phyloP scores from a whole-genome alignment of 2,113 vertebrate species.

The Triplophysa dalaica region DNA sequence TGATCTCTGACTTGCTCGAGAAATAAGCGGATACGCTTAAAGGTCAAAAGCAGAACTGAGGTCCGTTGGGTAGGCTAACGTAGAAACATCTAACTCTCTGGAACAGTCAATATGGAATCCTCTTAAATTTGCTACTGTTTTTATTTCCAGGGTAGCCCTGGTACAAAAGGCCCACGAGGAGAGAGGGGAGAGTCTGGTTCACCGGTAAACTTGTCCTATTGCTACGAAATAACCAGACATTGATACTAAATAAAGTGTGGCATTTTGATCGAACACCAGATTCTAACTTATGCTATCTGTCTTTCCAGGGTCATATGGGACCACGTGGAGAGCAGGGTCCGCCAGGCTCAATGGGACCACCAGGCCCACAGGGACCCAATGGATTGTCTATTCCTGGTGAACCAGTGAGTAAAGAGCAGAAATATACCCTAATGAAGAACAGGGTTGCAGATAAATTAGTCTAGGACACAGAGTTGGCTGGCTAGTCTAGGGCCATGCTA shows the following conservation, averaged over 20 bases:
- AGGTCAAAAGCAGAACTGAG: conserved; percentile 58
- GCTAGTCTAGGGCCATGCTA: too few species aligned
- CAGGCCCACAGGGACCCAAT: conserved; percentile 93
- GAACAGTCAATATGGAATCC: conserved; percentile 59
- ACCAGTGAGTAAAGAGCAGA: conserved; percentile 80
- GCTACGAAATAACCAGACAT: background rate
- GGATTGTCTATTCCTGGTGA: conserved; percentile 94
- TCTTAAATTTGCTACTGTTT: conserved; percentile 47
- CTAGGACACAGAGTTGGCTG: too few species aligned
- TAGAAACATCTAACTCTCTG: conserved; percentile 53
- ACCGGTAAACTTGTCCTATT: conserved; percentile 75
- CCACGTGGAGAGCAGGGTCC: conserved; percentile 86
- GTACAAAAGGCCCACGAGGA: conserved; percentile 91
- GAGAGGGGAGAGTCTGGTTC: conserved; percentile 87
- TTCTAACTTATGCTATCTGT: conserved; percentile 19
- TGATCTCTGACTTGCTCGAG: conserved; percentile 15
- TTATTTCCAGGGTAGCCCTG: conserved; percentile 86
- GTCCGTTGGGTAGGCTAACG: conserved; percentile 59
- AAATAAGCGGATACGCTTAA: conserved; percentile 59
- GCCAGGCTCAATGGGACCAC: conserved; percentile 87
- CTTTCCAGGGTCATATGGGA: conserved; percentile 83
- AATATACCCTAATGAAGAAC: background rate
- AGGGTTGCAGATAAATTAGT: too few species aligned
- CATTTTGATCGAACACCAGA: background rate
- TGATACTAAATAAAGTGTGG: background rate